Base-by-base conservation (phyloP, 1,140 invertebrate genomes). In the Cydia fagiglandana region DNA sequence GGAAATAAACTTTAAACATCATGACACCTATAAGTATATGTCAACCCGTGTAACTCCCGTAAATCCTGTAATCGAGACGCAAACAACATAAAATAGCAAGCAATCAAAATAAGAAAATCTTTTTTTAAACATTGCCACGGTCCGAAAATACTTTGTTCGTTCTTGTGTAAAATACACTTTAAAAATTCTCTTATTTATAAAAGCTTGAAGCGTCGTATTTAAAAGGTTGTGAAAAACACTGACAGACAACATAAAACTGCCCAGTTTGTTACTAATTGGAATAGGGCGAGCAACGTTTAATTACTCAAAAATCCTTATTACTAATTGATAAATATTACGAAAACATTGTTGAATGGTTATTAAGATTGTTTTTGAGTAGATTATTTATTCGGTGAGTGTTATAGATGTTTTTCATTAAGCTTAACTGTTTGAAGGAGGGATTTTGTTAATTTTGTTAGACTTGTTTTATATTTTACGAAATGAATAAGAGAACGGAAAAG, bases 321-420 rank as follows among this genome's bases (percentile, higher is more conserved):
- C n/a, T n/a, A 45, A 45, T 70, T 70, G n/a, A 10, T 38, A 38
- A 34, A 68, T 68, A 38, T 38, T 38, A 38, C 64, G 64, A 34
- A 61, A 68, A 68, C 64, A 68, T 61, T 61, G 64, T 38, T 9
- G 30, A 68, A 6, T 68, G 30, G 24, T n/a, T 66, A 1, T 17
- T 13, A 68, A 68, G 64, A 7, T 68, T 61, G 56, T 61, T 61
- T 47, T 61, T 61, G 20, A 20, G 56, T 61, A 24, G 56, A 61
- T 24, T 61, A 61, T n/a, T 61, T 61, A 24, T 61, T 56, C n/a
- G 17, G 53, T 56, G 5, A 53, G 50, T 56, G 53, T 56, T 56
- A 56, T 56, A 17, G n/a, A 56, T 61, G 7, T 6, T 61, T 20
- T 24, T 61, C 20, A 24, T 61, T 61, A 24, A 24, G 56, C 9